Base-by-base conservation (phyloP, 2,888 invertebrate species). In the Sabatieria punctata region DNA sequence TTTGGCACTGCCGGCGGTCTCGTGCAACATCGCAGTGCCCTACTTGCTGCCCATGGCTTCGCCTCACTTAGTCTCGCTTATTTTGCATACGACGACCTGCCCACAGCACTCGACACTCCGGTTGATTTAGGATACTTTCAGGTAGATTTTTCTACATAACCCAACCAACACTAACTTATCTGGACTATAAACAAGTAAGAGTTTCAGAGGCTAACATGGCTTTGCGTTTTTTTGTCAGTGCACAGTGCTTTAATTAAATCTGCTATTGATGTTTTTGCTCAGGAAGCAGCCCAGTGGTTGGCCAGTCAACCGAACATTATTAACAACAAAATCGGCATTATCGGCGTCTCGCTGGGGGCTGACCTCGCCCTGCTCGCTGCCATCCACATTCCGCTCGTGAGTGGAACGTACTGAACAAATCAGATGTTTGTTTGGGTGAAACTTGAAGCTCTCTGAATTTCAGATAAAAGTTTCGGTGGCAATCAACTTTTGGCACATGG, bases 1-100 rank as follows among this genome's bases (percentile, higher is more conserved):
- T 64, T 59, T 51, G 64, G 64, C 1, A 51, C 55, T 18, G 57
- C 54, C 2, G 64, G 63, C 2, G 64, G 63, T 1, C 25, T 60
- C 6, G 50, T 57, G 18, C 59, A 63, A 43, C 54, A 48, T 45
- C 51, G 64, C 13, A 56, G 60, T 13, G 56, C 62, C 8, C 53
- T 64, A 13, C 51, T 64, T 1, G 63, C 64, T 6, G 58, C 60
- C 2, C 46, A 54, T 6, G 64, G 64, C 3, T 57, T 61, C 45
- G 55, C 53, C 6, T 41, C 57, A 8, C 50, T 61, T 8, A 52
- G 60, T 24, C 50, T 64, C 18, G 55, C 61, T 4, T 61, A 55
- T 48, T 61, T 60, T 46, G 30, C n/a, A 11, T 60, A 55, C 45
- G 57, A 59, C 15, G 54, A 56, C 35, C 46, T 57, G 11, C 49